Conservation (phyloP, 2,888 invertebrate genomes). For the Dynastes tityus region DNA sequence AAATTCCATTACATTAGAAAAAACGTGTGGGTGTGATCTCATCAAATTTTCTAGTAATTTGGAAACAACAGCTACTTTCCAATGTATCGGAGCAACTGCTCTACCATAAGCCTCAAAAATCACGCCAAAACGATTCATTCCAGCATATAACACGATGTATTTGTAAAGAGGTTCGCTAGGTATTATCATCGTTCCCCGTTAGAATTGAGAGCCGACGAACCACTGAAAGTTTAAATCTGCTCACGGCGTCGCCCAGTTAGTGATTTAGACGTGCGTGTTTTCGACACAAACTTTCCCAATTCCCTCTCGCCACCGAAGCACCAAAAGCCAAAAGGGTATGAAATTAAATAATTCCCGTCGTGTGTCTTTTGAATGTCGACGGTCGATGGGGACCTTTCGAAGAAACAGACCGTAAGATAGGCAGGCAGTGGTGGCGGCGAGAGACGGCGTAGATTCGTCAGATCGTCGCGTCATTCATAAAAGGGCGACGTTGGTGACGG, state of each 20-base stretch:
- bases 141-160: neutral
- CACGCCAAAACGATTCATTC: conserved; percentile 6
- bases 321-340: conserved; percentile 41
- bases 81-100: no score
- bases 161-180: conserved; percentile 17
- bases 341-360: conserved; percentile 44
- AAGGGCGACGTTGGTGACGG: neutral
- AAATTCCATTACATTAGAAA: no score
- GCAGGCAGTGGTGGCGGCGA: neutral
- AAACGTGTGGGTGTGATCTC: no score
- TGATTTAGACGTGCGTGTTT: conserved; percentile 43
- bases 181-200: neutral
- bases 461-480: conserved; percentile 28
- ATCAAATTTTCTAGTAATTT: no score
- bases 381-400: neutral
- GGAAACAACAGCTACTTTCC: no score
- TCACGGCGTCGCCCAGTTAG: conserved; percentile 13
- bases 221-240: conserved; percentile 27
- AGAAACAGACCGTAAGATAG: conserved; percentile 18
- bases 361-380: conserved; percentile 45
- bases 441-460: conserved; percentile 1
- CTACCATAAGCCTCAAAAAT: no score
- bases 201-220: neutral
- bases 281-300: conserved; percentile 42
- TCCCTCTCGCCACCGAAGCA: conserved; percentile 7